Conservation (phyloP, 2,797 vertebrate species). For the Aplochiton taeniatus region DNA sequence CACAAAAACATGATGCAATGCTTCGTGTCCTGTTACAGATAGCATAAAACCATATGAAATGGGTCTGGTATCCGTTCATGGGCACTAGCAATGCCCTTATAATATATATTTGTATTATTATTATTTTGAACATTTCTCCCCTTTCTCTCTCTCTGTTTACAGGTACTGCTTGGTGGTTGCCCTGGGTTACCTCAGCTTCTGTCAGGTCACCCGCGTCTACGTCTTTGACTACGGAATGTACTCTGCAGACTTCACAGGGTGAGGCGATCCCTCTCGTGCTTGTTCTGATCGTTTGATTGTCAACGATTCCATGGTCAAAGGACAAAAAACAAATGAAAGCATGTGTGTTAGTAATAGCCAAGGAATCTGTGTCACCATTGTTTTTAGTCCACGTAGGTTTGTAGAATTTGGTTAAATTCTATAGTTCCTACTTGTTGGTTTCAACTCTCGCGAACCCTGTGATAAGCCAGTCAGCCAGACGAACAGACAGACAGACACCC, state of each 20-base stretch:
- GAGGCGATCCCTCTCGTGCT: slow-evolving; percentile 56
- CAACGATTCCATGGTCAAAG: too few species aligned
- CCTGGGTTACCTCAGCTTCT: slow-evolving; percentile 94
- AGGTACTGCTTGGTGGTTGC: slow-evolving; percentile 97
- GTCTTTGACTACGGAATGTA: slow-evolving; percentile 99
- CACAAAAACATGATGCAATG: too few species aligned
- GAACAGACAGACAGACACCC: slow-evolving; percentile 34
- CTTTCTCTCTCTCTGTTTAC: slow-evolving; percentile 35
- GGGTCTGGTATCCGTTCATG: too few species aligned
- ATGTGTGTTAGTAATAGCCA: too few species aligned
- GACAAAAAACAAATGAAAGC: too few species aligned
- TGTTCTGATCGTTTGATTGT: too few species aligned
- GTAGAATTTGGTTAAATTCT: slow-evolving; percentile 6
- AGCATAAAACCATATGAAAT: too few species aligned
- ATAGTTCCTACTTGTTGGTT: slow-evolving; percentile 37
- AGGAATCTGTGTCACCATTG: slow-evolving; percentile 21
- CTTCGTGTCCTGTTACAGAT: too few species aligned
- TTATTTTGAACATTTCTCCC: not conserved
- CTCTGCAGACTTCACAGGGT: slow-evolving; percentile 99
- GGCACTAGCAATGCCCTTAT: too few species aligned
- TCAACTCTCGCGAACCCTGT: slow-evolving; percentile 59
- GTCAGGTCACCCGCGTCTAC: slow-evolving; percentile 96
- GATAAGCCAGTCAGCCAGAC: slow-evolving; percentile 56
- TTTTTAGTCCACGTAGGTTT: slow-evolving; percentile 21
- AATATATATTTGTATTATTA: not conserved